A percentile compares a stretch with the other conserved stretches of the same genome.
Conservation (phyloP, 2,888 invertebrate genomes). For the Tillus elongatus region DNA sequence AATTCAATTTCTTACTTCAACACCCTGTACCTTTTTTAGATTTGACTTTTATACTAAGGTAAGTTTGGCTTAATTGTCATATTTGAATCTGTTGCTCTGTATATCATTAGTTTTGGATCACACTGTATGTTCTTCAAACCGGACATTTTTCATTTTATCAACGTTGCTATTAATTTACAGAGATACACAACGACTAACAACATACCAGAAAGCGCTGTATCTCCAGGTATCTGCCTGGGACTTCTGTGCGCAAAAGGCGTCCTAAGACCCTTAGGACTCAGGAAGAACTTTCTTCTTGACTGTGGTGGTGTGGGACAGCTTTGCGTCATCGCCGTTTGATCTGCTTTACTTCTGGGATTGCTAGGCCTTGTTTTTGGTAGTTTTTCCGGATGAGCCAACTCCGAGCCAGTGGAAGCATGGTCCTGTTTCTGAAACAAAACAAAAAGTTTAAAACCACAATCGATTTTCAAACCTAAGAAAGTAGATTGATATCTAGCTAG, state of each 20-base stretch:
- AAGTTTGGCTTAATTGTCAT: no score
- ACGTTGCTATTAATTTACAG: no score
- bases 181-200: no score
- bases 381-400: constrained; percentile 46
- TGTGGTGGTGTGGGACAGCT: constrained; percentile 79
- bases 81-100: no score
- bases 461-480: no score
- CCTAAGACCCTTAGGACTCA: constrained; percentile 69
- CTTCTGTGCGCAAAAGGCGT: constrained; percentile 62
- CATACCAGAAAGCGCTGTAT: constrained; percentile 62
- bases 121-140: no score
- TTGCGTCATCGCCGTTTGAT: constrained; percentile 52
- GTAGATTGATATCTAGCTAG: no score
- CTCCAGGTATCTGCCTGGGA: constrained; percentile 43
- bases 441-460: background rate
- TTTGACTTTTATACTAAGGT: no score
- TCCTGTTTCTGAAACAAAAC: constrained; percentile 19
- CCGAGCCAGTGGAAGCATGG: constrained; percentile 18
- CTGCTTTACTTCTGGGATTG: constrained; percentile 36
- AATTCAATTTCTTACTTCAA: no score
- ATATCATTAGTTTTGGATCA: no score
- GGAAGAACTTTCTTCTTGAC: constrained; percentile 66
- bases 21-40: no score
- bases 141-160: no score
- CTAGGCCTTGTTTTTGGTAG: constrained; percentile 53